Evolutionary conservation across 2,797 vertebrate species (phyloP), one percentile per base, ranked within the genome.

Genomic region (Falco cherrug): DNA sequence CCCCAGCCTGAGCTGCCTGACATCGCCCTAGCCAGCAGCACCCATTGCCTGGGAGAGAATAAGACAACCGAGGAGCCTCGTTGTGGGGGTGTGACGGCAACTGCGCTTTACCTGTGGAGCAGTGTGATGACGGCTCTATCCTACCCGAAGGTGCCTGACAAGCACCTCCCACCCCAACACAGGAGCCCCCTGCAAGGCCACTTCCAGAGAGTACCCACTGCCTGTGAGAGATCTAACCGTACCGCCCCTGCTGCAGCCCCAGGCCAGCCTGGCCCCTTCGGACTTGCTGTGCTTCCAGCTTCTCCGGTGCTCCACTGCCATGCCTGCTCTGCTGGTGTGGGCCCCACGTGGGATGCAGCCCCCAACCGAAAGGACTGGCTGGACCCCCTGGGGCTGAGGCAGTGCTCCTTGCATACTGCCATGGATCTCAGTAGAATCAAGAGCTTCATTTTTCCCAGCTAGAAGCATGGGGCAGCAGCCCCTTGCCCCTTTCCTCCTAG

Each of bases 401-500:
- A 97, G 29, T 99, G 99, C 90, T 98, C 98, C 51, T 97, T 98
- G 17, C 98, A 98, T 69, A 94, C 98, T 2, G 89, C 98, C 80
- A 93, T 98, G 96, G 98, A 98, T 79, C 93, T 99, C 21, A 97
- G 98, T 86, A 99, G 99, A 97, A 97, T 98, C 80, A 99, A 98
- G 89, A 98, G 98, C 43, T 98, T 99, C 57, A 98, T 99, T 69
- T 98, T 99, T 94, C 98, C 99, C 13, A 99, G 98, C 82, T 87
- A 89, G 96, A 47, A 77, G 31, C 54, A 20, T 0, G 3, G 73
- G 59, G 69, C 33, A 78, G 61, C 59, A 87, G 48, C 43, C 67
- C 61, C 88, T 70, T 88, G 84, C 54, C 64, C 75, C n/a, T 82
- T 82, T 82, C 35, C 51, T 89, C 69, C 54, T 93, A 68, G 84